Percentiles rank a stretch among this genome's conserved stretches.
Evolutionary conservation across 2,888 invertebrate species (phyloP).

Genomic region (Noctuana brunneofusca): DNA sequence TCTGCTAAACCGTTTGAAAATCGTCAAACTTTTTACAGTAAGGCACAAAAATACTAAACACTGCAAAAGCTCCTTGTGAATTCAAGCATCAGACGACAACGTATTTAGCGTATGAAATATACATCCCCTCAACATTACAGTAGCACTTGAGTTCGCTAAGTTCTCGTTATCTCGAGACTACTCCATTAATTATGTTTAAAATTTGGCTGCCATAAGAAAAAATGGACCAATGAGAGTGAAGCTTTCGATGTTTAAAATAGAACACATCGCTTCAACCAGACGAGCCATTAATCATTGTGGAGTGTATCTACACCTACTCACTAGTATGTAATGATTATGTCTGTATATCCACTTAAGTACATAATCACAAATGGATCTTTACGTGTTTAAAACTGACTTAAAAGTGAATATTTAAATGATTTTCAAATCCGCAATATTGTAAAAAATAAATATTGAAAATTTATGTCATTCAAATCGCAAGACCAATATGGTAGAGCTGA

Average conservation of each 20-base stretch:
- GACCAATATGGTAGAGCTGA: too few species aligned
- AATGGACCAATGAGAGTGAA: conserved; percentile 66
- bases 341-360: conserved; percentile 31
- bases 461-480: too few species aligned
- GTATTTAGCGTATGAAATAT: conserved; percentile 71
- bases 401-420: too few species aligned
- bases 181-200: conserved; percentile 75
- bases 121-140: conserved; percentile 56
- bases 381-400: neutral
- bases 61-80: conserved; percentile 17
- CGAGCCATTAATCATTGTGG: conserved; percentile 71
- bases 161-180: conserved; percentile 31
- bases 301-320: conserved; percentile 49
- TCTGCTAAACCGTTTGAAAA: neutral
- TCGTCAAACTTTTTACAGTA: neutral
- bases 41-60: neutral
- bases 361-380: neutral
- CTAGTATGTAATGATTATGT: conserved; percentile 42
- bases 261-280: conserved; percentile 58
- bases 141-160: conserved; percentile 52
- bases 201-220: conserved; percentile 75
- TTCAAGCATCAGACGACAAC: conserved; percentile 46
- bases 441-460: too few species aligned
- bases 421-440: too few species aligned
- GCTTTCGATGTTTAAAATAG: conserved; percentile 70